A percentile compares a stretch with the other conserved stretches of the same genome.
These are phyloP conservation scores for Chelonia mydas DNA, from an alignment of 2,797 vertebrate species.

Conservation along the genomic window DNA sequence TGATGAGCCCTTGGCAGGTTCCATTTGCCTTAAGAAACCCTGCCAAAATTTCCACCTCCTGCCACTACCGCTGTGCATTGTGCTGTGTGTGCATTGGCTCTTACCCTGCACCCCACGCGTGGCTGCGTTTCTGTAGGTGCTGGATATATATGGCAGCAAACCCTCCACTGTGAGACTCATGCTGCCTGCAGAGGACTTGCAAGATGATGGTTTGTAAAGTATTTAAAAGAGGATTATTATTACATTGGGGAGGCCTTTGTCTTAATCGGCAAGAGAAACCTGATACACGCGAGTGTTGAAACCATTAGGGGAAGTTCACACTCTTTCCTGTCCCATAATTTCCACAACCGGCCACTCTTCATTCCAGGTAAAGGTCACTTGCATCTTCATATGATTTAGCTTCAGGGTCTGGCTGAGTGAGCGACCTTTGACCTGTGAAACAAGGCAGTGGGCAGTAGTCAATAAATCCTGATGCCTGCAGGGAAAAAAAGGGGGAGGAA, in stretches of 20 bases:
- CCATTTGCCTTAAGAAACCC: background rate
- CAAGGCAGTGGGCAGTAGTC: background rate
- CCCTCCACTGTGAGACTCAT: background rate
- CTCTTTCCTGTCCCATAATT: background rate
- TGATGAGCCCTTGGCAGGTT: background rate
- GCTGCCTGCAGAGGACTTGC: background rate
- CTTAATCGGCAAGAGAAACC: background rate
- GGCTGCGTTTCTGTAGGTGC: background rate
- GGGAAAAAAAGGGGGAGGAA: background rate
- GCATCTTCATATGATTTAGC: background rate
- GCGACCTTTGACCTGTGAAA: conserved; percentile 60
- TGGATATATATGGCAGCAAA: background rate
- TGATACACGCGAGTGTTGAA: background rate
- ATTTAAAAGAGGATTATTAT: background rate
- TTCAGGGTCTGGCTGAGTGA: conserved; percentile 28
- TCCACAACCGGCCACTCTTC: background rate
- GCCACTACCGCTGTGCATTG: background rate
- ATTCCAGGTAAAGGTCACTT: background rate
- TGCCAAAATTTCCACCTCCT: background rate
- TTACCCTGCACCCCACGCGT: background rate
- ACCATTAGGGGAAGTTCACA: background rate
- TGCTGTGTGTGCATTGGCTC: background rate
- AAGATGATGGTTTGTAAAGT: background rate
- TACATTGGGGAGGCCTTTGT: background rate
- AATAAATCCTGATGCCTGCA: background rate